phyloP scores from a whole-genome alignment of 2,113 vertebrate genomes.

The Pipa parva region DNA sequence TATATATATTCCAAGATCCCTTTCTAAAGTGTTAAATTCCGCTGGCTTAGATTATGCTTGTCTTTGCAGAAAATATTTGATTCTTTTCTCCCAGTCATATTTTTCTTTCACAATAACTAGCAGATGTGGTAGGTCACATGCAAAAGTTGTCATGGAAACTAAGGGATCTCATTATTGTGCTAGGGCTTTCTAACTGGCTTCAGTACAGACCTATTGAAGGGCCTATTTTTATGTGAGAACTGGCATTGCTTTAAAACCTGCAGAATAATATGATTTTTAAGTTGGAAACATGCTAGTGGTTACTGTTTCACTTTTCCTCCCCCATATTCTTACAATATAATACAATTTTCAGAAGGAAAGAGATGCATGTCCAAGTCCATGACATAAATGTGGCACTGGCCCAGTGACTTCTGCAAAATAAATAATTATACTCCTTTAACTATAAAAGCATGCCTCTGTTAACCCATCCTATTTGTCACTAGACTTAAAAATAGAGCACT shows the following conservation, averaged over 20 bases:
- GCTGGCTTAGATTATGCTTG: constrained; percentile 76
- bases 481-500: not conserved
- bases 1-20: constrained; percentile 3
- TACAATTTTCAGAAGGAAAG: constrained; percentile 22
- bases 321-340: constrained; percentile 42
- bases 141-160: constrained; percentile 66
- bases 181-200: constrained; percentile 57
- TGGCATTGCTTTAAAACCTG: constrained; percentile 50
- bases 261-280: constrained; percentile 50
- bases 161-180: constrained; percentile 59
- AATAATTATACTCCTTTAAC: constrained; percentile 16
- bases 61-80: constrained; percentile 86
- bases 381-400: constrained; percentile 30
- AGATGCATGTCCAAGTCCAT: constrained; percentile 25
- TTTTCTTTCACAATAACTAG: constrained; percentile 84
- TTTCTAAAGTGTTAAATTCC: constrained; percentile 56
- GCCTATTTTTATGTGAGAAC: constrained; percentile 49
- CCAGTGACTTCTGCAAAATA: constrained; percentile 31
- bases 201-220: constrained; percentile 31
- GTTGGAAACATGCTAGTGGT: constrained; percentile 51
- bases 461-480: not conserved
- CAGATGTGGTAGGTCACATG: constrained; percentile 82
- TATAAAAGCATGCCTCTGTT: not conserved
- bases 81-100: constrained; percentile 77
- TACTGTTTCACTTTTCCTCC: constrained; percentile 44